Evolutionary conservation across 2,888 invertebrate species (phyloP), one percentile per base, ranked within the genome.

Genomic region (Elegia similella): DNA sequence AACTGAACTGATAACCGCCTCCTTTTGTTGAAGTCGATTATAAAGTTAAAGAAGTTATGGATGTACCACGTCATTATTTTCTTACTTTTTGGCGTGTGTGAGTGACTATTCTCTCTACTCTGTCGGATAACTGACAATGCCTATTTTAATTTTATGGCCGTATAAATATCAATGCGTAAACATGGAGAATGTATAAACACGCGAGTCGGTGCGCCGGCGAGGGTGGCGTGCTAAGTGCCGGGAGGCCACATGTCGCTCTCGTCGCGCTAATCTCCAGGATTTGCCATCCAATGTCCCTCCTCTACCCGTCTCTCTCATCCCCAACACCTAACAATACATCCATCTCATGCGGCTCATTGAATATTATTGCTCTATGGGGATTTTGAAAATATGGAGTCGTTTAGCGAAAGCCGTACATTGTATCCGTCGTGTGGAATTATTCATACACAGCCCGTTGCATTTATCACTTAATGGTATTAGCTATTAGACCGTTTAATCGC

Each of bases 281-380:
- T 90, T 90, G 84, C 89, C 81, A 86, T 86, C 77, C 86, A 71
- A 77, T 88, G 88, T 87, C 89, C 89, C 88, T 82, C 69, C 63
- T 72, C 69, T 66, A 58, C 62, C 71, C 69, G 42, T 89, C 89
- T 73, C 82, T 62, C 75, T 88, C 77, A 61, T 69, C 64, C 68
- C 66, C 64, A 67, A 61, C 62, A 54, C 63, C 56, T 59, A 62
- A 68, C 69, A 71, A 78, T 86, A 80, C 76, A 76, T 77, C 80
- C 76, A 75, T 90, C 86, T 86, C 90, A 75, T 75, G 70, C 76
- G 78, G 72, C 86, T 86, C 88, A 89, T 89, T 89, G 89, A 88
- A 90, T 89, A 89, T 90, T 90, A 91, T 91, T 90, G 90, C 89
- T 88, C 90, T 88, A 86, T 89, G 79, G 91, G 91, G 91, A 91